phyloP scores from a whole-genome alignment of 2,888 invertebrate genomes.

The Helicoverpa assulta region DNA sequence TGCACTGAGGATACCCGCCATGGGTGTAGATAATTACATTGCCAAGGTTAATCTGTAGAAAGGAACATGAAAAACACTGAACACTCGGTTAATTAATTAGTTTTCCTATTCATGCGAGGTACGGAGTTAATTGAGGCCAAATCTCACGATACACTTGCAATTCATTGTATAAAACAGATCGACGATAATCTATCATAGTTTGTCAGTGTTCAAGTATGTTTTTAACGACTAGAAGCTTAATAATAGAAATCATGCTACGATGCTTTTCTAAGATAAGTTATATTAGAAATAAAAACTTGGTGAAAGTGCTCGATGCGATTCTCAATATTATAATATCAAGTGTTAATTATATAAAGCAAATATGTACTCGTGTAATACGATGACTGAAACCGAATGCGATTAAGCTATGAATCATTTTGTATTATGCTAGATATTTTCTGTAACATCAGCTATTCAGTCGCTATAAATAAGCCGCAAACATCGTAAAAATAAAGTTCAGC shows the following conservation, averaged over 20 bases:
- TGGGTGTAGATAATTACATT: slow-evolving; percentile 31
- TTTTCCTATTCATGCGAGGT: slow-evolving; percentile 74
- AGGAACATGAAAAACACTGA: slow-evolving; percentile 51
- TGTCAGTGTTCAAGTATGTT: slow-evolving; percentile 55
- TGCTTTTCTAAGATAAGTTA: slow-evolving; percentile 49
- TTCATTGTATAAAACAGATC: slow-evolving; percentile 70
- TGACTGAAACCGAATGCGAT: neutral
- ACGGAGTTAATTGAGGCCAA: slow-evolving; percentile 71
- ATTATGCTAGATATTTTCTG: slow-evolving; percentile 3
- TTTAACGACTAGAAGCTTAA: slow-evolving; percentile 48
- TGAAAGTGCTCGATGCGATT: slow-evolving; percentile 15
- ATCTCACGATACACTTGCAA: slow-evolving; percentile 77
- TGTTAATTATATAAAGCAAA: slow-evolving; percentile 3
- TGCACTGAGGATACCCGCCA: slow-evolving; percentile 13
- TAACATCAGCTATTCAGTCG: slow-evolving; percentile 14
- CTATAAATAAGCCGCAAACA: slow-evolving; percentile 20
- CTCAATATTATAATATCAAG: neutral
- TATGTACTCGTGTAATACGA: neutral
- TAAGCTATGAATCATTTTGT: neutral
- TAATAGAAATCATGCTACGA: slow-evolving; percentile 46
- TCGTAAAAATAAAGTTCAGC: slow-evolving; percentile 54
- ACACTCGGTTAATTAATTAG: slow-evolving; percentile 76
- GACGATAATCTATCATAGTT: slow-evolving; percentile 65
- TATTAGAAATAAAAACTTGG: slow-evolving; percentile 15
- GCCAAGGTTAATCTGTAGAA: slow-evolving; percentile 43